These are phyloP conservation scores for Chironomus striatipennis DNA, from an alignment of 1,140 invertebrate genomes.

Conservation along the genomic window DNA sequence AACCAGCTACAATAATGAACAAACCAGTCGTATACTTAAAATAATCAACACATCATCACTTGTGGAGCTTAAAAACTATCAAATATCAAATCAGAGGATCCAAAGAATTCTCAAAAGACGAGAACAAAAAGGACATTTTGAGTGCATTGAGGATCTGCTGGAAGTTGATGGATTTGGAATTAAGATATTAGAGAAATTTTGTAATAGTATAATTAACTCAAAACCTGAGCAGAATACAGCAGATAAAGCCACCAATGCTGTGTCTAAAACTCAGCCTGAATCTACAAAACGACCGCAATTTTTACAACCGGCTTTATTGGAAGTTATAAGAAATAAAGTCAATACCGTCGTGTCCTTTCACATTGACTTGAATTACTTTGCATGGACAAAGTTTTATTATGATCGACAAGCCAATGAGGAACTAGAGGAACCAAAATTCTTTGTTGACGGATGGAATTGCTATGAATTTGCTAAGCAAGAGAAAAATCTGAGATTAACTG, in stretches of 20 bases:
- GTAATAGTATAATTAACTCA: slow-evolving; percentile 29
- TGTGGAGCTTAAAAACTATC: slow-evolving; percentile 29
- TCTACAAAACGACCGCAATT: not conserved
- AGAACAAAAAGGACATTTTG: slow-evolving; percentile 31
- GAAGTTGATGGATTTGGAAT: slow-evolving; percentile 35
- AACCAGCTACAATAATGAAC: not conserved
- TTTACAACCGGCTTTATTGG: slow-evolving; percentile 30
- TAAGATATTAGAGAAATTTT: slow-evolving; percentile 34
- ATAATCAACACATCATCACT: not conserved
- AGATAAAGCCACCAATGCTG: slow-evolving; percentile 27
- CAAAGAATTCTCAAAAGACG: slow-evolving; percentile 33
- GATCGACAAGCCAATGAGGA: slow-evolving; percentile 28
- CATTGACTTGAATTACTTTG: slow-evolving; percentile 34
- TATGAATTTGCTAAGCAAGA: slow-evolving; percentile 29
- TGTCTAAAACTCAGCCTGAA: no score
- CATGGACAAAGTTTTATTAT: slow-evolving; percentile 34
- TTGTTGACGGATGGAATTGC: not conserved
- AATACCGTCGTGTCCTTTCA: slow-evolving; percentile 33
- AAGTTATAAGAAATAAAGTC: slow-evolving; percentile 16
- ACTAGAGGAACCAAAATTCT: not conserved
- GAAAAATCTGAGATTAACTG: slow-evolving; percentile 35
- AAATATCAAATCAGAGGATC: slow-evolving; percentile 34
- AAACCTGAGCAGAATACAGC: not conserved
- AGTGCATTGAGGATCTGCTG: slow-evolving; percentile 31
- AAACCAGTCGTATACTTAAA: not conserved